Percentiles rank a stretch among this genome's conserved stretches.
These are phyloP conservation scores for Hirundichthys speculiger DNA, from an alignment of 2,113 vertebrate genomes.

Conservation along the genomic window DNA sequence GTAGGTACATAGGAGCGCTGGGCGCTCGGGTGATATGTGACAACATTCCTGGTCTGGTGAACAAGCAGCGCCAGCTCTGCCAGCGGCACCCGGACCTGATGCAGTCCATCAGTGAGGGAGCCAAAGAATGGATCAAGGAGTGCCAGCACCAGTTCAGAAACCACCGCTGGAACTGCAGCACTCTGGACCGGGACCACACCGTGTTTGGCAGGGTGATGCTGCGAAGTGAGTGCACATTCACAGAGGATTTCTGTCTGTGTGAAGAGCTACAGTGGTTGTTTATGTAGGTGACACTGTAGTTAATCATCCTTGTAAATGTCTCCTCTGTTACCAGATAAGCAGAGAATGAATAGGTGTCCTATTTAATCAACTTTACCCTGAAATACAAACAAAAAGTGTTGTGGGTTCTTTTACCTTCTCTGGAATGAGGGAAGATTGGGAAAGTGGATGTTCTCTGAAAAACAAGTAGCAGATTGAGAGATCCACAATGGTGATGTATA, in stretches of 20 bases:
- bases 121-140: constrained; percentile 96
- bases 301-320: constrained; percentile 71
- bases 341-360: constrained; percentile 64
- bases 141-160: constrained; percentile 98
- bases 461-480: constrained; percentile 80
- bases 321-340: constrained; percentile 52
- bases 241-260: constrained; percentile 34
- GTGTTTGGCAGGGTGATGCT: constrained; percentile 98
- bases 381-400: constrained; percentile 54
- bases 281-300: constrained; percentile 49
- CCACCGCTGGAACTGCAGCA: constrained; percentile 99
- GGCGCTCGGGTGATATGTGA: constrained; percentile 96
- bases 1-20: constrained; percentile 97
- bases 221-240: constrained; percentile 85
- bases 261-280: constrained; percentile 47
- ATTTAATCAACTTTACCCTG: constrained; percentile 51
- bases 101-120: constrained; percentile 94
- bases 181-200: constrained; percentile 95
- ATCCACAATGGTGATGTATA: constrained; percentile 84
- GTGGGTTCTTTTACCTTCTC: constrained; percentile 42
- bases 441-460: constrained; percentile 77
- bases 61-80: constrained; percentile 96
- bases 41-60: constrained; percentile 97
- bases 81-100: constrained; percentile 96
- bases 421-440: constrained; percentile 64